phyloP scores from a whole-genome alignment of 2,113 vertebrate genomes.

The Clinocottus analis region DNA sequence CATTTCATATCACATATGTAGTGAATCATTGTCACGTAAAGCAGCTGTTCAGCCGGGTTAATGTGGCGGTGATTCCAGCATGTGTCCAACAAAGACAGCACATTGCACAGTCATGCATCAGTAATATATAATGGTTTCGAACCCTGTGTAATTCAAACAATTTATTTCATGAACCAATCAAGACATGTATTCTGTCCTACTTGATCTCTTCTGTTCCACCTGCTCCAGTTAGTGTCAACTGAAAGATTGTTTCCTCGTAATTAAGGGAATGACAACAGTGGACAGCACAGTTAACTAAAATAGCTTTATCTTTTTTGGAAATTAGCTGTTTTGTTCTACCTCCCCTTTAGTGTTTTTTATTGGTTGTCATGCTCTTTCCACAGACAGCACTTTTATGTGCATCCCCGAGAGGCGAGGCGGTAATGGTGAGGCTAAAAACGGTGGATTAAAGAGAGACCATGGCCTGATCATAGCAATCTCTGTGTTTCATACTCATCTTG shows the following conservation, averaged over 20 bases:
- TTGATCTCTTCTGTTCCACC: slow-evolving; percentile 37
- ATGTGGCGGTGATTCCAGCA: slow-evolving; percentile 10
- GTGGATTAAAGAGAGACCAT: slow-evolving; percentile 22
- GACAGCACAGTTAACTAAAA: slow-evolving; percentile 39
- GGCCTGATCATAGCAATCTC: slow-evolving; percentile 15
- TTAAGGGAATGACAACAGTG: slow-evolving; percentile 31
- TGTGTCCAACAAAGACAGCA: slow-evolving; percentile 22
- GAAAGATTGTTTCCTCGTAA: slow-evolving; percentile 45
- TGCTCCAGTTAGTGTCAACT: slow-evolving; percentile 48
- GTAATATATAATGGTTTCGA: neutral
- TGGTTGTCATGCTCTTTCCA: slow-evolving; percentile 40
- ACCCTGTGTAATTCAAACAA: neutral
- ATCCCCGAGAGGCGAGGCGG: slow-evolving; percentile 26
- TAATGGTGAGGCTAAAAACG: slow-evolving; percentile 50
- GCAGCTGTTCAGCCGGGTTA: slow-evolving; percentile 39
- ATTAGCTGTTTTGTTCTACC: slow-evolving; percentile 39
- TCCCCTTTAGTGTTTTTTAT: slow-evolving; percentile 14
- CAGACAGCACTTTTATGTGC: slow-evolving; percentile 45
- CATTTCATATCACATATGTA: slow-evolving; percentile 44
- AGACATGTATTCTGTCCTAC: neutral
- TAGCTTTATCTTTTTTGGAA: slow-evolving; percentile 37
- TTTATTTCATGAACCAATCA: slow-evolving; percentile 25
- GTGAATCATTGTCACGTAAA: slow-evolving; percentile 24
- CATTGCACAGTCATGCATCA: neutral
- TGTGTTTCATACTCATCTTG: slow-evolving; percentile 12